phyloP scores from a whole-genome alignment of 1,140 invertebrate species.

The Bombus superbus region DNA sequence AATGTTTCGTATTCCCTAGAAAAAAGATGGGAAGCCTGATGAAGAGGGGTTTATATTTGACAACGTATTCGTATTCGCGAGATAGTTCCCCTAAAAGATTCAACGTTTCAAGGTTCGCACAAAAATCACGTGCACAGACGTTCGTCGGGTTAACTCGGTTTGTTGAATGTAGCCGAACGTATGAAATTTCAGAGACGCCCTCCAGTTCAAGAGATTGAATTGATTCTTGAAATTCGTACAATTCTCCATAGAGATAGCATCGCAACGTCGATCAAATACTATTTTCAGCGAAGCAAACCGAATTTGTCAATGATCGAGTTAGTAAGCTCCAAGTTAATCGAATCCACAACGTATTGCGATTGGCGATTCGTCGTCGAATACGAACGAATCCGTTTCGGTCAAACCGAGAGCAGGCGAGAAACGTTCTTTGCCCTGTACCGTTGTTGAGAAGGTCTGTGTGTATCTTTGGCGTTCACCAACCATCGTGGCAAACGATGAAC shows the following conservation, averaged over 20 bases:
- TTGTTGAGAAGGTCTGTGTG: rapidly evolving
- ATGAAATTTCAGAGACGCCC: background rate
- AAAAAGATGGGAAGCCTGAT: slow-evolving; percentile 2
- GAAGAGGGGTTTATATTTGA: slow-evolving; percentile 21
- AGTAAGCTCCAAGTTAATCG: slow-evolving; percentile 9
- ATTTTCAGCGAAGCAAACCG: background rate
- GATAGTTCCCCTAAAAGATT: slow-evolving; percentile 12
- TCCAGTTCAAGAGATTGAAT: background rate
- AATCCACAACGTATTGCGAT: background rate
- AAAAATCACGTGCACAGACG: background rate
- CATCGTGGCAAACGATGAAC: background rate
- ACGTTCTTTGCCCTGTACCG: background rate
- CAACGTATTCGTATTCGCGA: slow-evolving; percentile 10
- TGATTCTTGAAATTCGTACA: slow-evolving; percentile 9
- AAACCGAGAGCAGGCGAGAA: background rate
- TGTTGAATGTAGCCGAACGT: background rate
- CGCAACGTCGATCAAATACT: background rate
- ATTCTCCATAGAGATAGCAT: background rate
- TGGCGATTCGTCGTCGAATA: background rate
- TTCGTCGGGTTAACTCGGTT: background rate
- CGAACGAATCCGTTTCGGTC: background rate
- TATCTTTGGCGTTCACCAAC: background rate
- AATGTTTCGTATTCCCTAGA: background rate
- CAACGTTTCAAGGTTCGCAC: background rate
- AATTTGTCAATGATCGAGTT: slow-evolving; percentile 10